Conservation (phyloP, 2,113 vertebrate genomes). For the Myrmophylax atrothorax region DNA sequence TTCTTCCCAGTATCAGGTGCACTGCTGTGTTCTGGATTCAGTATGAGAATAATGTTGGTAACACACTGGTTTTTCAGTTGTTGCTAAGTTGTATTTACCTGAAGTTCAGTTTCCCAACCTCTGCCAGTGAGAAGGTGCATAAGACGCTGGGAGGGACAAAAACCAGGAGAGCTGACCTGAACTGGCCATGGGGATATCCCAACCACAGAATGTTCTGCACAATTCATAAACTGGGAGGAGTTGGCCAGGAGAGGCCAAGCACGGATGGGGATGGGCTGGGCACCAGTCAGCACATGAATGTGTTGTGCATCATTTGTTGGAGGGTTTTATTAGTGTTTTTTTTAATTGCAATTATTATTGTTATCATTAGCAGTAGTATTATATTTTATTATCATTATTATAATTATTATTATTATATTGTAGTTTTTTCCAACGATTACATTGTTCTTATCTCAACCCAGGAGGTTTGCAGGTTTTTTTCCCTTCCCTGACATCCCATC, state of each 20-base stretch:
- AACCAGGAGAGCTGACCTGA: background rate
- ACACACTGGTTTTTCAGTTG: background rate
- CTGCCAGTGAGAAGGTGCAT: background rate
- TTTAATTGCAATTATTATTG: background rate
- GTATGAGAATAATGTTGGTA: background rate
- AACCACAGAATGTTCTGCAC: background rate
- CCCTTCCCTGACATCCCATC: background rate
- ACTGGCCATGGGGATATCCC: background rate
- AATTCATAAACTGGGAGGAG: background rate
- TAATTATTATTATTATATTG: background rate
- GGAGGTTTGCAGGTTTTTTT: background rate
- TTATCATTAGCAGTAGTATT: background rate
- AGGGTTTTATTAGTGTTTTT: background rate
- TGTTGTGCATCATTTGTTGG: background rate
- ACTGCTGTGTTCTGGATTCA: background rate
- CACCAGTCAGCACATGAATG: background rate
- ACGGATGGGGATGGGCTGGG: background rate
- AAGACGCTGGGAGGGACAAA: background rate
- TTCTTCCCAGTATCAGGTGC: background rate
- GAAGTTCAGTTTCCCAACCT: background rate
- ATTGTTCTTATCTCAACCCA: background rate
- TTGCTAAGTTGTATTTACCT: background rate
- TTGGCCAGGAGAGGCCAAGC: background rate
- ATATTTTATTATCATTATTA: background rate
- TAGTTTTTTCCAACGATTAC: background rate